phyloP scores from a whole-genome alignment of 2,797 vertebrate species.

The Syncerus caffer region DNA sequence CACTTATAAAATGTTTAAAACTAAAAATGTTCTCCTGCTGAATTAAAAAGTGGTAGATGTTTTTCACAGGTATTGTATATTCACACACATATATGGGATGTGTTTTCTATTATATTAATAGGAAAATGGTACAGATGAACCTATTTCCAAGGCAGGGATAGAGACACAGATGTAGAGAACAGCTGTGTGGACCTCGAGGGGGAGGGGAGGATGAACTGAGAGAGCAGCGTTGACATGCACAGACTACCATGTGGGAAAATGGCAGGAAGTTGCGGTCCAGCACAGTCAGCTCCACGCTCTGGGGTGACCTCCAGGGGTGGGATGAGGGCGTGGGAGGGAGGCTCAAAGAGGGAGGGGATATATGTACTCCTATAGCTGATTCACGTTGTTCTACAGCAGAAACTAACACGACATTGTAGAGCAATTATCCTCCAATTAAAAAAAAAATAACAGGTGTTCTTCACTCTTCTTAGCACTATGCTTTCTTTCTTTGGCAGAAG shows the following conservation, averaged over 20 bases:
- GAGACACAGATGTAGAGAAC: background rate
- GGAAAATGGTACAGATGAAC: background rate
- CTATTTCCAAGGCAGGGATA: background rate
- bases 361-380: background rate
- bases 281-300: background rate
- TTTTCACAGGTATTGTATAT: background rate
- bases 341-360: background rate
- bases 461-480: background rate
- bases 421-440: background rate
- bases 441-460: background rate
- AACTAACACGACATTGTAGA: background rate
- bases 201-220: background rate
- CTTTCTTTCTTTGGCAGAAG: background rate
- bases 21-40: background rate
- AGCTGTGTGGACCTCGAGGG: background rate
- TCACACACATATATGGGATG: background rate
- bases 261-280: background rate
- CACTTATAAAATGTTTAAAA: background rate
- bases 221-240: rapidly evolving
- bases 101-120: background rate
- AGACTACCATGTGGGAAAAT: background rate
- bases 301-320: background rate
- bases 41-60: background rate
- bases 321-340: background rate
- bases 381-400: background rate